Evolutionary conservation across 2,113 vertebrate genomes (phyloP).

Genomic region (Oceanodroma tethys): DNA sequence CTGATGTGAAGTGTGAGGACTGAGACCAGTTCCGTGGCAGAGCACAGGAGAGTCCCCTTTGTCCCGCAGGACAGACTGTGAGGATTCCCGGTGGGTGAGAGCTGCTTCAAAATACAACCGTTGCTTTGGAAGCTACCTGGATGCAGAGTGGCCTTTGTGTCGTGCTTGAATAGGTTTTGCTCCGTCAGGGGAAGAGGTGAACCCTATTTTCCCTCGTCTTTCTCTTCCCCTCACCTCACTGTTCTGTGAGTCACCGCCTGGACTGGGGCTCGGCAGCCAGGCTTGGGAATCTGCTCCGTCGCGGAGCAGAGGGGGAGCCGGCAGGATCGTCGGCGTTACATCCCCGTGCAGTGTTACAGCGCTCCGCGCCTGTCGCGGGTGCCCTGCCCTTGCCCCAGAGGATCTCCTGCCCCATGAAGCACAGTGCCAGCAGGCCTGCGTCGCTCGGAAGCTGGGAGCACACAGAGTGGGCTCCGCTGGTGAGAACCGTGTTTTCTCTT

Average conservation of each 20-base stretch:
- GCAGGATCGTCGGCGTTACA: background rate
- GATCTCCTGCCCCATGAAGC: background rate
- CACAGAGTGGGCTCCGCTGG: background rate
- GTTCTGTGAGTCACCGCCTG: background rate
- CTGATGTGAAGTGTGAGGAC: background rate
- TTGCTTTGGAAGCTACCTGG: background rate
- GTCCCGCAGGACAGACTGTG: background rate
- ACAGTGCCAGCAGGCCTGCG: fast-evolving
- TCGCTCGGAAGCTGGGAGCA: background rate
- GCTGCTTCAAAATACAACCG: background rate
- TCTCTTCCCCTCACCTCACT: background rate
- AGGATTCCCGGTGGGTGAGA: background rate
- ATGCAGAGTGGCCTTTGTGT: background rate
- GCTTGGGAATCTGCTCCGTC: background rate
- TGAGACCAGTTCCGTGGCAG: background rate
- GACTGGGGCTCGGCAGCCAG: background rate
- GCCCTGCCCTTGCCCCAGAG: background rate
- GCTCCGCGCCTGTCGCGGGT: background rate
- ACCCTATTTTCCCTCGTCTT: background rate
- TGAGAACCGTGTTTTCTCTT: background rate
- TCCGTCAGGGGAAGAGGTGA: background rate
- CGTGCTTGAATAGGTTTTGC: background rate
- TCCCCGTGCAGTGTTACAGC: background rate
- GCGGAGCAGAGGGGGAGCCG: background rate
- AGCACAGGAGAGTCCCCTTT: background rate